phyloP scores from a whole-genome alignment of 1,140 invertebrate genomes.

The Polypedilum vanderplanki region DNA sequence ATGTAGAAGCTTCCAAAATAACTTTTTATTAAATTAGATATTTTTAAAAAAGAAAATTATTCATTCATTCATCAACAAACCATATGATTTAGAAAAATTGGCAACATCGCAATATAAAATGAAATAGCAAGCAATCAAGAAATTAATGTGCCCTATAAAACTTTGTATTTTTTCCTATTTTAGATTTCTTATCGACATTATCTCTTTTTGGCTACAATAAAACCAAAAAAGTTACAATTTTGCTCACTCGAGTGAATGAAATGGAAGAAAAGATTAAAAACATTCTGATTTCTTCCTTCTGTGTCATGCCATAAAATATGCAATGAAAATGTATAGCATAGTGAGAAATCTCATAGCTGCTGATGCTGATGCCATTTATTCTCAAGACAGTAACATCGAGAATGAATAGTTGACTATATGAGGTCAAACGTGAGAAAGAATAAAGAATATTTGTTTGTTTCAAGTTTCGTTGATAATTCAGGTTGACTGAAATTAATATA shows the following conservation, averaged over 20 bases:
- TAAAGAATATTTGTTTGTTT: background rate
- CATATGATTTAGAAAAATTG: too few species aligned
- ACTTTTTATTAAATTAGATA: too few species aligned
- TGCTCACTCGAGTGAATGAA: background rate
- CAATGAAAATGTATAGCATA: background rate
- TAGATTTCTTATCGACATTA: too few species aligned
- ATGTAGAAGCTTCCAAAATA: too few species aligned
- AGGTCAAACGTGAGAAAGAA: background rate
- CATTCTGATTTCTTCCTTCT: background rate
- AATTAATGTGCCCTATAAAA: too few species aligned
- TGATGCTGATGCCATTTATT: background rate
- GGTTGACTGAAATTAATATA: background rate
- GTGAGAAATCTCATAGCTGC: background rate
- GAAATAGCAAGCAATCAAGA: too few species aligned
- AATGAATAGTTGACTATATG: background rate
- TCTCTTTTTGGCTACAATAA: too few species aligned
- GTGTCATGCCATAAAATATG: background rate
- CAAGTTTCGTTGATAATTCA: background rate
- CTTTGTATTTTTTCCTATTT: too few species aligned
- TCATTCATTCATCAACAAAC: too few species aligned
- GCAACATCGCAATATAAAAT: too few species aligned
- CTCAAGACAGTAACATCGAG: background rate
- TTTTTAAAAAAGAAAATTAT: too few species aligned
- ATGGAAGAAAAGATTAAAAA: constrained; percentile 13
- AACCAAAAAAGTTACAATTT: background rate